Percentiles rank a stretch among this genome's conserved stretches.
Evolutionary conservation across 2,113 vertebrate species (phyloP).

Genomic region (Petromus typicus): DNA sequence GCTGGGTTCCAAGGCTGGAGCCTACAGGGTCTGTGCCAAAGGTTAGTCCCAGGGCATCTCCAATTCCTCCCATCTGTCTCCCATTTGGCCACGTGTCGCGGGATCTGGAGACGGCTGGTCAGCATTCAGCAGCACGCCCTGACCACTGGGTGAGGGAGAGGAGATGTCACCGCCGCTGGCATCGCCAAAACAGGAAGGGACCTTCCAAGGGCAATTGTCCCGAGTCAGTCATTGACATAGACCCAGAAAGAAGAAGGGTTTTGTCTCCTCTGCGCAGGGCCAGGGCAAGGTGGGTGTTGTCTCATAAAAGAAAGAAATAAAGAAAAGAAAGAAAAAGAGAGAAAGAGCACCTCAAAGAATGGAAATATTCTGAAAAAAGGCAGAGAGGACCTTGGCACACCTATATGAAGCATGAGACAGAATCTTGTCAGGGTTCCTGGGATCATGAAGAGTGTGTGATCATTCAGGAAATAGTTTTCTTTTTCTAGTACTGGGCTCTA

Average conservation of each 20-base stretch:
- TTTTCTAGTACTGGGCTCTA: too few relatives aligned
- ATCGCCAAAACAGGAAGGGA: neutral
- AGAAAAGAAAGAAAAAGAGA: too few relatives aligned
- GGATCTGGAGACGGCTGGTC: slow-evolving; percentile 58
- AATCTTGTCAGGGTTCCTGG: neutral
- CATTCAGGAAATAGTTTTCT: neutral
- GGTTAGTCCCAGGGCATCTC: slow-evolving; percentile 70
- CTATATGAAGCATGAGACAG: neutral
- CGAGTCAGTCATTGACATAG: neutral
- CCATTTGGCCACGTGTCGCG: slow-evolving; percentile 49
- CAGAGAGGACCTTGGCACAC: neutral
- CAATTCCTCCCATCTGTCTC: slow-evolving; percentile 64
- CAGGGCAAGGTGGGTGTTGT: neutral
- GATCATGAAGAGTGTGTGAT: neutral
- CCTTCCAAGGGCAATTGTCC: slow-evolving; percentile 42
- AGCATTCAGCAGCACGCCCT: slow-evolving; percentile 69
- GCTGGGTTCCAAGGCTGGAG: neutral
- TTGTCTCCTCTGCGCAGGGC: neutral
- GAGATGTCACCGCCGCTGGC: neutral
- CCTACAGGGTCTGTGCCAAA: neutral
- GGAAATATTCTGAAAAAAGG: neutral
- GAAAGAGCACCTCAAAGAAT: neutral
- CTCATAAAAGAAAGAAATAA: too few relatives aligned
- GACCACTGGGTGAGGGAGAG: slow-evolving; percentile 54
- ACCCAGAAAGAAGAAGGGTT: neutral